Evolutionary conservation across 2,888 invertebrate species (phyloP), one percentile per base, ranked within the genome.

Genomic region (Hyalella azteca): DNA sequence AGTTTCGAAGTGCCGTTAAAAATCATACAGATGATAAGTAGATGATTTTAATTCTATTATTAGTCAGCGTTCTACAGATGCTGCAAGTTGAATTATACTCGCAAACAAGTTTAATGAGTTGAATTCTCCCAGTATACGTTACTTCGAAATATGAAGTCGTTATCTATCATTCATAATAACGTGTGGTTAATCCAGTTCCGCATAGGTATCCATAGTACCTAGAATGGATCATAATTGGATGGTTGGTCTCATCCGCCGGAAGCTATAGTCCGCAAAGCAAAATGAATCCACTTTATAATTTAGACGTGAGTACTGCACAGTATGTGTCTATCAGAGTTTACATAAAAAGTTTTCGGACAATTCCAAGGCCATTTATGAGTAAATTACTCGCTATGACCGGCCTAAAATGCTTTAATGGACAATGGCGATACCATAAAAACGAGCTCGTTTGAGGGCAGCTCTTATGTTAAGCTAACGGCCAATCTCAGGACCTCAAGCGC

Each of bases 401-500:
- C 36, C 36, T 66, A 66, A 66, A 66, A 22, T 66, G 36, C 66
- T 36, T 39, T 66, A 66, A 66, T 66, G 66, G 66, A 66, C 66
- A 66, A 66, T 66, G 36, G 66, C 66, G 66, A 66, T 66, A 66
- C 66, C 66, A 66, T 66, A 66, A 66, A 36, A 36, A 66, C 32
- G 66, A 66, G 29, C 66, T 66, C 66, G 66, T 66, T 66, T 66
- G 66, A 66, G 36, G 36, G 29, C 32, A 32, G n/a, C 66, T 66
- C 66, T 66, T 66, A 66, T 36, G 66, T 66, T 66, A 66, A 36
- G 66, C 66, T 66, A 66, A 66, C 66, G 66, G 36, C 36, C 66
- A 66, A 66, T 66, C 66, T 66, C 36, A 36, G 15, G 66, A 66
- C 66, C 66, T 66, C 66, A 66, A 66, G 54, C 32, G 66, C n/a